These are phyloP conservation scores for Brachionus angularis DNA, from an alignment of 1,140 invertebrate species.

Conservation along the genomic window DNA sequence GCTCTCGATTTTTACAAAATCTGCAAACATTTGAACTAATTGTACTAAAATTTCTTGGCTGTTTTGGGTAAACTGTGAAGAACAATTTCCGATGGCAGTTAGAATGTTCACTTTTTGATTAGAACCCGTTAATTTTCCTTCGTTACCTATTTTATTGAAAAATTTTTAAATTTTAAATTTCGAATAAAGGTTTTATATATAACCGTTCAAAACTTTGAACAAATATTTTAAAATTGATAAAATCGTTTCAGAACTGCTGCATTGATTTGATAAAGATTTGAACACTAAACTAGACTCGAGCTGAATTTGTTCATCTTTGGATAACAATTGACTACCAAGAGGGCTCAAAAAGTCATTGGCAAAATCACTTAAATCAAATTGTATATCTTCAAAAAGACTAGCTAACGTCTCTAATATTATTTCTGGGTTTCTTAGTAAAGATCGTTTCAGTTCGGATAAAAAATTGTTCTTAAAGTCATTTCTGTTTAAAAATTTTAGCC, in stretches of 20 bases:
- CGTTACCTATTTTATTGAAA: too few relatives aligned
- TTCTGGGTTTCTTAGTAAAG: constrained; percentile 88
- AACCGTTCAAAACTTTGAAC: background rate
- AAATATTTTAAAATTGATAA: constrained; percentile 13
- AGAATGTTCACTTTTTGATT: constrained; percentile 15
- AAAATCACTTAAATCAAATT: background rate
- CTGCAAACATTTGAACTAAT: background rate
- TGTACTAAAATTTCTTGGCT: background rate
- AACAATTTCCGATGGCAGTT: background rate
- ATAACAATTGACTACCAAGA: background rate
- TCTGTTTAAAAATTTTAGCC: background rate
- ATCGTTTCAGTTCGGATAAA: constrained; percentile 79
- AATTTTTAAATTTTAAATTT: too few relatives aligned
- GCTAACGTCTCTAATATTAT: constrained; percentile 67
- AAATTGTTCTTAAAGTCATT: constrained; percentile 53
- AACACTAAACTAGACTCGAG: background rate
- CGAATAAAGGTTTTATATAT: background rate
- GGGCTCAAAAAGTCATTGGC: background rate
- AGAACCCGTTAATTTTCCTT: background rate
- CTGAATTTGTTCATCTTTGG: constrained; percentile 17
- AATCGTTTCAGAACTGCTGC: background rate
- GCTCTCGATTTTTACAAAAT: constrained; percentile 26
- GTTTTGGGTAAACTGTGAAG: background rate
- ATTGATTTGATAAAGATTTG: background rate
- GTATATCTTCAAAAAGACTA: background rate